Evolutionary conservation across 2,888 invertebrate species (phyloP).

Genomic region (Archaeoteleia sp.): DNA sequence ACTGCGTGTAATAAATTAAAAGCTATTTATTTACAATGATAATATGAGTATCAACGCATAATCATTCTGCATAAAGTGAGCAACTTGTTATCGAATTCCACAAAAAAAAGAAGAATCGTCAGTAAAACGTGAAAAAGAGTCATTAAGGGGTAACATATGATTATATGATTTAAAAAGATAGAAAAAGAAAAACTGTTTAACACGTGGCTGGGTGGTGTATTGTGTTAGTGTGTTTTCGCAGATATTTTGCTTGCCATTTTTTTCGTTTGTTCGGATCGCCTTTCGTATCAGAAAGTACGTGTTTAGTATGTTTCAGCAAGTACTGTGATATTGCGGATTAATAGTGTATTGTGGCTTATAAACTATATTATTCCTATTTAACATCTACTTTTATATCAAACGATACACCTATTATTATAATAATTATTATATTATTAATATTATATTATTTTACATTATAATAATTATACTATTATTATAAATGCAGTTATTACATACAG

Average conservation of each 20-base stretch:
- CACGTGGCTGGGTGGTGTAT: background rate
- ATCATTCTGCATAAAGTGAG: constrained; percentile 33
- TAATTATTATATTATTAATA: constrained; percentile 58
- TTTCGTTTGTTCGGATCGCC: constrained; percentile 64
- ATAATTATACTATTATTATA: constrained; percentile 29
- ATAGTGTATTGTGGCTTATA: constrained; percentile 72
- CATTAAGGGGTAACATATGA: too few relatives aligned
- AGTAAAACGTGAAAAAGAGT: too few relatives aligned
- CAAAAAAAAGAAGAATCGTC: constrained; percentile 4
- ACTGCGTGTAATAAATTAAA: too few relatives aligned
- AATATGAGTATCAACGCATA: constrained; percentile 16
- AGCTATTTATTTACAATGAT: too few relatives aligned
- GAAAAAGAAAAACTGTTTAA: constrained; percentile 1
- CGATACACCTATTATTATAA: constrained; percentile 62
- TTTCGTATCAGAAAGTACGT: constrained; percentile 64
- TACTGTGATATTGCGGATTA: constrained; percentile 75
- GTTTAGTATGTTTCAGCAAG: constrained; percentile 72
- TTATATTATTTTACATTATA: constrained; percentile 38
- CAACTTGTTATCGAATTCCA: constrained; percentile 1
- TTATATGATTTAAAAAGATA: too few relatives aligned
- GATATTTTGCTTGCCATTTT: constrained; percentile 69
- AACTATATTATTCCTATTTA: constrained; percentile 67
- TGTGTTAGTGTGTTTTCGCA: constrained; percentile 44
- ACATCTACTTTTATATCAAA: constrained; percentile 66
- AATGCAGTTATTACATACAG: constrained; percentile 6